Evolutionary conservation across 2,797 vertebrate genomes (phyloP), one percentile per base, ranked within the genome.

Genomic region (Odontamblyopus lacepedii): DNA sequence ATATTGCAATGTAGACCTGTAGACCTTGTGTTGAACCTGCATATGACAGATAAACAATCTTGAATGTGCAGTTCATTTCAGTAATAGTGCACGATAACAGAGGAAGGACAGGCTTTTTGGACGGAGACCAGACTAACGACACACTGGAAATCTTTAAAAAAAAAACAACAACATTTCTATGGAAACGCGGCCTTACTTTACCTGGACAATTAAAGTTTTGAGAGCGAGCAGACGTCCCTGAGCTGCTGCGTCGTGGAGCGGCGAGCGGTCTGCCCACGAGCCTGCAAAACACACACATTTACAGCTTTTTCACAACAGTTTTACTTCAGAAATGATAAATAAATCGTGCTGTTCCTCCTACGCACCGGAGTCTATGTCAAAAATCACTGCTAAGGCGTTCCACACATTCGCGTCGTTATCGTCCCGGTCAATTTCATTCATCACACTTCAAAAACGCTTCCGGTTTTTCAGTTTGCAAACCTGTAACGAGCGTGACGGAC

Each of bases 221-320:
- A 99, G 90, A 72, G 96, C 94, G 75, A 97, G 94, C 56, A 98
- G 96, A 64, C 96, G 96, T 61, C 97, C 98, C 81, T 98, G 97
- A 78, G 95, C 93, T 62, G 97, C 98, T 74, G 97, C 97, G 71
- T 98, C 97, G 41, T 98, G 98, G 3, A 98, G 92, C 56, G 96
- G 96, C 6, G 97, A 97, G 56, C 97, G 94, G 87, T 98, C 97
- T 27, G 95, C 96, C 98, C 98, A 98, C 69, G 96, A 97, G 75
- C 95, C 98, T 99, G 88, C 60, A 73, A 57, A 48, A 68, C 55
- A 78, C 76, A 26, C 73, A 50, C 15, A 74, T 8, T 72, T 29
- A 76, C 23, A 81, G 27, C 15, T 35, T 19, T 63, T 63, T 23
- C 23, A 23, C 23, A 23, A 23, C 23, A 23, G 23, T 23, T 23